A percentile compares a stretch with the other conserved stretches of the same genome.
phyloP scores from a whole-genome alignment of 64 coral and sea anemone genomes.

The Orbicella faveolata region DNA sequence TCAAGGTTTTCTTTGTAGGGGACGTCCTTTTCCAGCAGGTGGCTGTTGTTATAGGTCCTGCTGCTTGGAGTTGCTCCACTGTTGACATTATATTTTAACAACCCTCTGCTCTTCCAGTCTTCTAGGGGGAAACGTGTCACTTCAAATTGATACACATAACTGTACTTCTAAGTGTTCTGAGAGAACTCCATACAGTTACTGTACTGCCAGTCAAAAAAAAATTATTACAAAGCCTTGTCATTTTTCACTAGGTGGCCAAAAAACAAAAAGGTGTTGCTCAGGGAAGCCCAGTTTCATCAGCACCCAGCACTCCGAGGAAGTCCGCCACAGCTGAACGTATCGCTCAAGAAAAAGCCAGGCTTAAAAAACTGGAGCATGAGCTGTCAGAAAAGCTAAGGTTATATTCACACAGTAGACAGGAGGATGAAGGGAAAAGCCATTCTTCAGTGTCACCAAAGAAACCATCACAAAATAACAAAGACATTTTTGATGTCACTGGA shows the following conservation, averaged over 20 bases:
- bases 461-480: background rate
- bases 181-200: background rate
- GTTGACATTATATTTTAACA: no score
- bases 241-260: slow-evolving; percentile 28
- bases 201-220: background rate
- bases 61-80: no score
- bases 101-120: no score
- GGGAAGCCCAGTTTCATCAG: slow-evolving; percentile 25
- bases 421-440: background rate
- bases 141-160: no score
- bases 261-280: slow-evolving; percentile 33
- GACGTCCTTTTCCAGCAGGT: no score
- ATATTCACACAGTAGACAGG: slow-evolving; percentile 43
- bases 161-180: no score
- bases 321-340: slow-evolving; percentile 65
- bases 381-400: slow-evolving; percentile 61
- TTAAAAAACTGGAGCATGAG: slow-evolving; percentile 82
- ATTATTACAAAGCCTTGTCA: background rate
- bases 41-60: no score
- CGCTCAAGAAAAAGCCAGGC: slow-evolving; percentile 81
- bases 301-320: slow-evolving; percentile 56
- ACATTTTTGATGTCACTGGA: background rate
- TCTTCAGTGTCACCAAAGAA: background rate
- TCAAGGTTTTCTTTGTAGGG: no score
- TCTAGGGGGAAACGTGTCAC: no score